phyloP scores from a whole-genome alignment of 2,113 vertebrate genomes.

The Vulpes vulpes region DNA sequence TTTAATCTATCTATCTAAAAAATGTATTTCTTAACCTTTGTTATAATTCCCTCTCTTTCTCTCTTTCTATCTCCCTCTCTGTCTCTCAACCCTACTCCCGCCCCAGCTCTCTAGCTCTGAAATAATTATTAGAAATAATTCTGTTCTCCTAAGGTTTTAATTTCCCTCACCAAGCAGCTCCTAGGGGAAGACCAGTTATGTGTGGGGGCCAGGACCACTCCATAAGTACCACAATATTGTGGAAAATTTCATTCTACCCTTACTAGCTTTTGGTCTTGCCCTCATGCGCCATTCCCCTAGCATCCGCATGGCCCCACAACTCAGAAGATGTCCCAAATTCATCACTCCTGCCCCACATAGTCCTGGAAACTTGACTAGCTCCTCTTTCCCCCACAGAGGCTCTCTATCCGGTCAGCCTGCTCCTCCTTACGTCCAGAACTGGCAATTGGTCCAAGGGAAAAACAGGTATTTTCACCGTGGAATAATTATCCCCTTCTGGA shows the following conservation, averaged over 20 bases:
- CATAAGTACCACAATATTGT: background rate
- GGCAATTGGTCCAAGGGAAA: background rate
- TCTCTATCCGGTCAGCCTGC: background rate
- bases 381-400: background rate
- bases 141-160: background rate
- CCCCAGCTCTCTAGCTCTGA: background rate
- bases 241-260: background rate
- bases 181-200: background rate
- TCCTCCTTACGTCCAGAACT: background rate
- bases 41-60: background rate
- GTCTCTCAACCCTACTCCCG: background rate
- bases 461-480: background rate
- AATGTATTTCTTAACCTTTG: background rate
- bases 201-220: background rate
- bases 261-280: background rate
- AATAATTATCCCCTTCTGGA: background rate
- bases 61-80: background rate
- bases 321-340: background rate
- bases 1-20: background rate
- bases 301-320: background rate
- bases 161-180: background rate
- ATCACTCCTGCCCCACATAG: background rate
- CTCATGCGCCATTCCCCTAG: background rate
- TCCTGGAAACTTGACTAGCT: background rate
- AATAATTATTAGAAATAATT: conserved; percentile 27